phyloP scores from a whole-genome alignment of 2,888 invertebrate species.

The Cheilosia pagana region DNA sequence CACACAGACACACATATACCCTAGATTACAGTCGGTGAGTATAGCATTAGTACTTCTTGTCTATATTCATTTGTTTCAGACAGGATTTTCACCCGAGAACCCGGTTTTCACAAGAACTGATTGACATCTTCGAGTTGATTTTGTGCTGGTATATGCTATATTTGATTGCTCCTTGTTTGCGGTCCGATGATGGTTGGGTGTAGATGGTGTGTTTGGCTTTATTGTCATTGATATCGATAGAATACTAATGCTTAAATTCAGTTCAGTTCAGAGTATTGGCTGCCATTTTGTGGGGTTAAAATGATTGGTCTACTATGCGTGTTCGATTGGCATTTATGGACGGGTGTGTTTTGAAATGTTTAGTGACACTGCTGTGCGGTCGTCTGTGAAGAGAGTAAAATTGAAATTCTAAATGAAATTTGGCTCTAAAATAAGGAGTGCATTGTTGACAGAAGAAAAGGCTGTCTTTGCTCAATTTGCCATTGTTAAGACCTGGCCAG shows the following conservation, averaged over 20 bases:
- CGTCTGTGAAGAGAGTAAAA: neutral
- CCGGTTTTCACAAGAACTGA: constrained; percentile 46
- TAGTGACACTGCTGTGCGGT: neutral
- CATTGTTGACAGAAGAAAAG: too few species aligned
- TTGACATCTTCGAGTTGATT: constrained; percentile 67
- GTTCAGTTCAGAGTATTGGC: constrained; percentile 28
- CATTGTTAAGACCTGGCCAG: too few species aligned
- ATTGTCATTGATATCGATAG: constrained; percentile 43
- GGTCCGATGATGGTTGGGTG: constrained; percentile 30
- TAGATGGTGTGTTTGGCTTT: constrained; percentile 37
- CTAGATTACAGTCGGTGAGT: constrained; percentile 14
- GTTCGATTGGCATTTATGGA: constrained; percentile 46
- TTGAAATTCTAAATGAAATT: neutral
- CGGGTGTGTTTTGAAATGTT: constrained; percentile 32
- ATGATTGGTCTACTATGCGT: constrained; percentile 1
- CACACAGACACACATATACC: constrained; percentile 14
- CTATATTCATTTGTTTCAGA: constrained; percentile 42
- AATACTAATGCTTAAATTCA: constrained; percentile 54
- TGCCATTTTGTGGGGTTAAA: neutral
- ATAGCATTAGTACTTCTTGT: constrained; percentile 11
- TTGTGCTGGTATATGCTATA: constrained; percentile 24
- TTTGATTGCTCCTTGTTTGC: constrained; percentile 64
- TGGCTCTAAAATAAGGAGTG: too few species aligned
- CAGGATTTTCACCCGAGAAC: constrained; percentile 2
- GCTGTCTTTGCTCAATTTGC: too few species aligned